Base-by-base conservation (phyloP, 92 coral and sea anemone genomes). In the Phenganax subtilis region DNA sequence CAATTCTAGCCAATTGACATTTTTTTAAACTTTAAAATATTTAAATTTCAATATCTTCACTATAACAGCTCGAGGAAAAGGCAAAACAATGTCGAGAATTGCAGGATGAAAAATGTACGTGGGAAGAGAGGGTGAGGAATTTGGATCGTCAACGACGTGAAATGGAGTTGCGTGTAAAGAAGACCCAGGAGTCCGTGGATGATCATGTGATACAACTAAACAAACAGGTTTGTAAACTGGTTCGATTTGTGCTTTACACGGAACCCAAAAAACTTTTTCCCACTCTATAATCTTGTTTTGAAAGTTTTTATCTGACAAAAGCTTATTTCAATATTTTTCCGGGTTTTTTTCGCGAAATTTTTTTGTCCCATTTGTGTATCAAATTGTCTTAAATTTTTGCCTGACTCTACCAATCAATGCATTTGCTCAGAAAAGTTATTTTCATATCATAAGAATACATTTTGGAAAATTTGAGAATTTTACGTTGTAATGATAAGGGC, bases 71-170 rank as follows among this genome's bases (percentile, higher is more conserved):
- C 31, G 98, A 94, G 71, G 98, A 94, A 77, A 94, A 94, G 73
- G 91, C 97, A 27, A 88, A 92, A 9, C 87, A 93, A 16, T 87
- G 89, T 51, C 91, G 97, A 9, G 97, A 92, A 20, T 85, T 94
- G 30, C 96, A 94, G 74, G 89, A 85, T 62, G 97, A 93, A 64
- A 89, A 96, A 68, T 85, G 79, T 51, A 37, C 89, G 54, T 94
- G 98, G 98, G 98, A 94, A 84, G 93, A 93, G 75, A 85, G 97
- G 76, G 93, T 94, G 62, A 88, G 92, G 63, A 88, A 81, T n/a
- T 91, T 94, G 77, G 98, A 92, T 71, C 85, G 92, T 80, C 96
- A 92, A 76, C 89, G 90, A 79, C 90, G 75, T 65, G 97, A 93
- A 62, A 82, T 94, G 86, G 87, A 76, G 72, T 79, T 86, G 54